These are phyloP conservation scores for Zaprionus capensis DNA, from an alignment of 1,140 invertebrate species.

Conservation along the genomic window DNA sequence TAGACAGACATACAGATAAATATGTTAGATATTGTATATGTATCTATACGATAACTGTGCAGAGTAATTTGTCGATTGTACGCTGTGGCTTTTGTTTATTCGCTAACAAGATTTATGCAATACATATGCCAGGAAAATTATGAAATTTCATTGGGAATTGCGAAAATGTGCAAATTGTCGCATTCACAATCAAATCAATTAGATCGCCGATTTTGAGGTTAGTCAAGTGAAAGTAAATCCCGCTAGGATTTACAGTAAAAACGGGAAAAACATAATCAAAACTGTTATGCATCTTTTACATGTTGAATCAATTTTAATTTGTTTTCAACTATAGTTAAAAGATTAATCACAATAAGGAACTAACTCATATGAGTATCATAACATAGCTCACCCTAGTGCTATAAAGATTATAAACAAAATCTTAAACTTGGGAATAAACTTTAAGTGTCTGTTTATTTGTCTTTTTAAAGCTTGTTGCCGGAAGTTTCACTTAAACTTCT, in stretches of 20 bases:
- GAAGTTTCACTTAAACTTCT: too few species aligned
- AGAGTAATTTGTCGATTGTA: constrained; percentile 63
- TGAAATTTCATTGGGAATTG: constrained; percentile 25
- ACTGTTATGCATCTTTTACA: background rate
- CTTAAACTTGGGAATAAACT: too few species aligned
- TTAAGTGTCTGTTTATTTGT: too few species aligned
- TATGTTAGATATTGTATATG: background rate
- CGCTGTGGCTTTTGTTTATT: constrained; percentile 18
- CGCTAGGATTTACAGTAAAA: background rate
- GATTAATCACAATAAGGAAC: too few species aligned
- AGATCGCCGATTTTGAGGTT: background rate
- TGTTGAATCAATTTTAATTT: too few species aligned
- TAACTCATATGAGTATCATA: too few species aligned
- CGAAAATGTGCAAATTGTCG: constrained; percentile 24
- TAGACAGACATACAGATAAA: background rate
- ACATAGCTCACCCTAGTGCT: too few species aligned
- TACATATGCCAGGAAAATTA: constrained; percentile 29
- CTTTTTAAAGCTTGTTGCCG: too few species aligned
- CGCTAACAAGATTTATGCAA: constrained; percentile 63
- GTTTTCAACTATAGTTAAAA: too few species aligned
- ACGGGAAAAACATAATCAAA: background rate
- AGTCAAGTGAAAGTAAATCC: background rate
- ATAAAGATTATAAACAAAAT: too few species aligned
- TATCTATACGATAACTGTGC: constrained; percentile 16
- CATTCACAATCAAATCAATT: constrained; percentile 12